These are phyloP conservation scores for Pseudorhombus dupliciocellatus DNA, from an alignment of 2,113 vertebrate species.

Conservation along the genomic window DNA sequence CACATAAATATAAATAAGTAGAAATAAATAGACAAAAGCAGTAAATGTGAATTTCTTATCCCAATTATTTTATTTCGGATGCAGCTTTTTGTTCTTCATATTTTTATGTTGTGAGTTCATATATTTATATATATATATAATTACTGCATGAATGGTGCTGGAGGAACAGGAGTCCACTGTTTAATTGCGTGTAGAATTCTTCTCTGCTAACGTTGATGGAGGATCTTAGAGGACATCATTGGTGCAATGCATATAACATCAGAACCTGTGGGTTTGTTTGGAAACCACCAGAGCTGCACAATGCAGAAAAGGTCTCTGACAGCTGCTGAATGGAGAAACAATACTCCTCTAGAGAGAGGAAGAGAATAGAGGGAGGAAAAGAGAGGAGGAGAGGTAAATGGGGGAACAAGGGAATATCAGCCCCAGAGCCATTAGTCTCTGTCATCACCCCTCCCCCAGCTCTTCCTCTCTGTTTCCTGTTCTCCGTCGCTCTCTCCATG, in stretches of 20 bases:
- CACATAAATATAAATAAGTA: no score
- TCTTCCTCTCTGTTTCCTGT: conserved; percentile 24
- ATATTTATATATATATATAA: no score
- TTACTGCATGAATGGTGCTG: neutral
- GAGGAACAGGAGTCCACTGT: neutral
- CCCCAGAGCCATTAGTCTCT: conserved; percentile 68
- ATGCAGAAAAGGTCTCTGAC: conserved; percentile 49
- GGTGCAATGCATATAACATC: conserved; percentile 53
- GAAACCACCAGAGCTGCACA: conserved; percentile 46
- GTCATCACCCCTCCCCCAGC: conserved; percentile 57
- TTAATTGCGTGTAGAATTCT: neutral
- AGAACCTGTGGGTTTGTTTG: conserved; percentile 31
- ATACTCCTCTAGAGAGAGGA: conserved; percentile 3
- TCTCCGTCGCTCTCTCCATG: conserved; percentile 22
- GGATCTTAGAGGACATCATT: conserved; percentile 21
- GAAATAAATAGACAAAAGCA: no score
- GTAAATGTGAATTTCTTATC: no score
- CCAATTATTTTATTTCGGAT: no score
- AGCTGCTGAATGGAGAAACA: conserved; percentile 45
- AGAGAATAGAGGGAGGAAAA: conserved; percentile 9
- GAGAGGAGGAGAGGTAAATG: conserved; percentile 31
- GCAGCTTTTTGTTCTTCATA: no score
- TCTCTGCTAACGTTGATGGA: neutral
- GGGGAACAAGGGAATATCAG: conserved; percentile 45
- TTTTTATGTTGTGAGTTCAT: no score